Percentiles rank a stretch among this genome's conserved stretches.
Conservation (phyloP, 2,797 vertebrate species). For the Mormyrus proboscirostris region DNA sequence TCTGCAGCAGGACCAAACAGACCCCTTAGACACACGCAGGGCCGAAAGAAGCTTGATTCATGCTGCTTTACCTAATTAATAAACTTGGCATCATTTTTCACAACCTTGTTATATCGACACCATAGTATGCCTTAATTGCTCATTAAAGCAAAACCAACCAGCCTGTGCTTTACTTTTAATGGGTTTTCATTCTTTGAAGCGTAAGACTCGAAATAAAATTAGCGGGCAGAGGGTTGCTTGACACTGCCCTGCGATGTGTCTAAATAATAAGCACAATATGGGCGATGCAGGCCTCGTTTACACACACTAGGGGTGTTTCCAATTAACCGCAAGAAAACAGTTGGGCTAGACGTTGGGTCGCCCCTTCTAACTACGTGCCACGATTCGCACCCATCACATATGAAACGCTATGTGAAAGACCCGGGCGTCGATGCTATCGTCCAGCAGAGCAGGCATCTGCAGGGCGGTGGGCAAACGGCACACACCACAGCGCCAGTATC, state of each 20-base stretch:
- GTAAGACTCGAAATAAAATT: background rate
- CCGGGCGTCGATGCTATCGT: background rate
- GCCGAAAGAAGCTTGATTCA: background rate
- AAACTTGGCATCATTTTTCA: background rate
- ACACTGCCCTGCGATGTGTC: background rate
- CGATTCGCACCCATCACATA: background rate
- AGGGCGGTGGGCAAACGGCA: background rate
- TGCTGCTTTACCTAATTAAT: background rate
- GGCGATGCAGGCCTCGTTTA: background rate
- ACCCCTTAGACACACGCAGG: background rate
- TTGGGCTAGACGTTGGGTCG: background rate
- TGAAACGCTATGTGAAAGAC: background rate
- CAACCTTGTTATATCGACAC: background rate
- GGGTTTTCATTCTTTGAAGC: background rate
- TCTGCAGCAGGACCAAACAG: background rate
- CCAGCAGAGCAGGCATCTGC: background rate
- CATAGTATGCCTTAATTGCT: background rate
- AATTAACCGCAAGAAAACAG: background rate
- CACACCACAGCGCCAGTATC: background rate
- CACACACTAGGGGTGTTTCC: background rate
- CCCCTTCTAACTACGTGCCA: background rate
- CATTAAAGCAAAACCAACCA: background rate
- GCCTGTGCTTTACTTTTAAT: slow-evolving; percentile 2
- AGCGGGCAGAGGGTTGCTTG: background rate
- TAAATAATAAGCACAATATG: background rate